These are phyloP conservation scores for Drosophila melanosoma DNA, from an alignment of 2,888 invertebrate species.

Conservation along the genomic window DNA sequence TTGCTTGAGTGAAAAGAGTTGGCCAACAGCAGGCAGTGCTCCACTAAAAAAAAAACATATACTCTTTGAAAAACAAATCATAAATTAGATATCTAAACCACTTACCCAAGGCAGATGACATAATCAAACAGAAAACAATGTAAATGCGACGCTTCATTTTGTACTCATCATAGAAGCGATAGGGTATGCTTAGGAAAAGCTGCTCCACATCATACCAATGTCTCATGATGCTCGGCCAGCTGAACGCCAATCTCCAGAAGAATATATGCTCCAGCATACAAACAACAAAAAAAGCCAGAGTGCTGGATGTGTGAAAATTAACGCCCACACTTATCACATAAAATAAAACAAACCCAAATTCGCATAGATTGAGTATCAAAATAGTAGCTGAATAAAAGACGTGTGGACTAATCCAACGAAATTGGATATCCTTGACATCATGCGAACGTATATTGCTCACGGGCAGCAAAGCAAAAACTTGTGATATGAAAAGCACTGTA, in stretches of 20 bases:
- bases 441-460: slow-evolving; percentile 70
- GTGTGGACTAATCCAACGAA: slow-evolving; percentile 78
- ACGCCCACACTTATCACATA: slow-evolving; percentile 67
- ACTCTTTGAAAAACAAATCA: neutral
- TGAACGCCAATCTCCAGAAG: slow-evolving; percentile 82
- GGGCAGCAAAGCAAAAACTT: slow-evolving; percentile 82
- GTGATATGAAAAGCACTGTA: slow-evolving; percentile 79
- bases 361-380: slow-evolving; percentile 68
- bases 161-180: slow-evolving; percentile 78
- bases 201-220: slow-evolving; percentile 81
- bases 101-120: slow-evolving; percentile 77
- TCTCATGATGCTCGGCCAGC: slow-evolving; percentile 81
- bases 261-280: slow-evolving; percentile 80
- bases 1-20: slow-evolving; percentile 75
- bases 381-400: slow-evolving; percentile 69
- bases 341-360: slow-evolving; percentile 73
- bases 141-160: slow-evolving; percentile 77
- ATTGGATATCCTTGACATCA: slow-evolving; percentile 67
- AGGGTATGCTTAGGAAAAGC: slow-evolving; percentile 81
- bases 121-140: slow-evolving; percentile 67
- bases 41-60: slow-evolving; percentile 59
- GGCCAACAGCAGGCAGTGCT: slow-evolving; percentile 73
- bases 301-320: slow-evolving; percentile 77
- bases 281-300: slow-evolving; percentile 73
- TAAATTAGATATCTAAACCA: neutral